Conservation (phyloP, 2,113 vertebrate genomes). For the Carassius carassius region DNA sequence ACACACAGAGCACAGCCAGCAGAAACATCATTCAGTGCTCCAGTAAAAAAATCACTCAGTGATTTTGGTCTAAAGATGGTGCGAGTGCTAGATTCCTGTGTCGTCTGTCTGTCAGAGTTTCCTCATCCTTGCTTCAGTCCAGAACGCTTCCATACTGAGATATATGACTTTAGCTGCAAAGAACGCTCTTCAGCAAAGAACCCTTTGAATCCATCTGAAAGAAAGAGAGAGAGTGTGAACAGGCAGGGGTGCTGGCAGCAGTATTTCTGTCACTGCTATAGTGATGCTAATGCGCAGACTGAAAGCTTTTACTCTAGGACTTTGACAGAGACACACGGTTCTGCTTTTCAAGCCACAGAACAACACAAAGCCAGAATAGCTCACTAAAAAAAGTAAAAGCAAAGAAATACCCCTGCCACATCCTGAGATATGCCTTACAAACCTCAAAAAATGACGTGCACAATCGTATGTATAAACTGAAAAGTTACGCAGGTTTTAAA, state of each 20-base stretch:
- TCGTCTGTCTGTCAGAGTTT: not conserved
- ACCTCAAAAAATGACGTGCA: not conserved
- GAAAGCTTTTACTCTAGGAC: slow-evolving; percentile 17
- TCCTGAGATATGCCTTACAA: not conserved
- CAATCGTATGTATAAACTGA: not conserved
- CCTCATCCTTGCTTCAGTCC: slow-evolving; percentile 59
- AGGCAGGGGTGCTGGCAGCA: slow-evolving; percentile 33
- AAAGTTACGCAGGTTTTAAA: not conserved
- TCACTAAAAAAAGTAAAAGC: too few species aligned
- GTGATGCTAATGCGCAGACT: slow-evolving; percentile 48
- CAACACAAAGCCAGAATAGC: not conserved
- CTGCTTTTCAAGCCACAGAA: not conserved
- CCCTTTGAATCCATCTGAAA: slow-evolving; percentile 56
- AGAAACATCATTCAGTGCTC: slow-evolving; percentile 41
- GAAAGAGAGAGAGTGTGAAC: slow-evolving; percentile 47
- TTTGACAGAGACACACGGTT: not conserved
- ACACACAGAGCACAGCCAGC: slow-evolving; percentile 59
- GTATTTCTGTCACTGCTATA: slow-evolving; percentile 53
- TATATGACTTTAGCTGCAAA: slow-evolving; percentile 65
- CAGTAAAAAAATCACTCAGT: not conserved
- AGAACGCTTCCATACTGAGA: slow-evolving; percentile 66
- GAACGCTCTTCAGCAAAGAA: slow-evolving; percentile 38
- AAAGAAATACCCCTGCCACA: not conserved
- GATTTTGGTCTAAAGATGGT: not conserved
- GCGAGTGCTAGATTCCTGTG: not conserved